Evolutionary conservation across 2,797 vertebrate species (phyloP).

Genomic region (Erpetoichthys calabaricus): DNA sequence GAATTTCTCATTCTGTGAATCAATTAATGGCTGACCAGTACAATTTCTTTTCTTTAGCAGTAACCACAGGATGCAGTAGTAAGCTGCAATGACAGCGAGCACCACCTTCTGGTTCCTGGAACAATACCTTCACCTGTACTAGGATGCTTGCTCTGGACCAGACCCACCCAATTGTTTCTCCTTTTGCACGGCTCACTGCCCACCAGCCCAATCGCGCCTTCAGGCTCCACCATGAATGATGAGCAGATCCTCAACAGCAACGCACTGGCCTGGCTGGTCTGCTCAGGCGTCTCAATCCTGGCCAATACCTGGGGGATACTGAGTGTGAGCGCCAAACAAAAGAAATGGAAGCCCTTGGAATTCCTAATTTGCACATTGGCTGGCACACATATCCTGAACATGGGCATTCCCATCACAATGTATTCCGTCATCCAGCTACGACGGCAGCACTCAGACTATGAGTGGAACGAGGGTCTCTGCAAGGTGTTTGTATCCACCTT

Average conservation of each 20-base stretch:
- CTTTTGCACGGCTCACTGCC: background rate
- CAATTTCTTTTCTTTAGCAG: too few relatives aligned
- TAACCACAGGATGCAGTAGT: too few relatives aligned
- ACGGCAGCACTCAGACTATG: slow-evolving; percentile 64
- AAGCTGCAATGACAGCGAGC: slow-evolving; percentile 15
- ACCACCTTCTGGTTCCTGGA: slow-evolving; percentile 11
- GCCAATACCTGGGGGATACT: slow-evolving; percentile 88
- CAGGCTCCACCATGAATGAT: slow-evolving; percentile 64
- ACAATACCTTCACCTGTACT: slow-evolving; percentile 28
- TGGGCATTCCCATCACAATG: slow-evolving; percentile 77
- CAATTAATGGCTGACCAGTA: too few relatives aligned
- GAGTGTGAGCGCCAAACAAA: slow-evolving; percentile 83
- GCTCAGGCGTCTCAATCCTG: slow-evolving; percentile 73
- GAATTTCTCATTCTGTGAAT: too few relatives aligned
- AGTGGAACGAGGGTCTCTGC: slow-evolving; percentile 88
- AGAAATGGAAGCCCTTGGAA: slow-evolving; percentile 88
- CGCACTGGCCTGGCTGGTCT: slow-evolving; percentile 80
- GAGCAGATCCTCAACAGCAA: slow-evolving; percentile 67
- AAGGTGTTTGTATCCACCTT: slow-evolving; percentile 90
- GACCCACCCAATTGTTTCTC: background rate
- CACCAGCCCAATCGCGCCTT: slow-evolving; percentile 7
- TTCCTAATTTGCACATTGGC: slow-evolving; percentile 81
- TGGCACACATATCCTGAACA: slow-evolving; percentile 84
- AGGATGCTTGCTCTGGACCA: slow-evolving; percentile 27
- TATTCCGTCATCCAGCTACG: slow-evolving; percentile 77